Evolutionary conservation across 2,888 invertebrate genomes (phyloP).

Genomic region (Hydriomena furcata): DNA sequence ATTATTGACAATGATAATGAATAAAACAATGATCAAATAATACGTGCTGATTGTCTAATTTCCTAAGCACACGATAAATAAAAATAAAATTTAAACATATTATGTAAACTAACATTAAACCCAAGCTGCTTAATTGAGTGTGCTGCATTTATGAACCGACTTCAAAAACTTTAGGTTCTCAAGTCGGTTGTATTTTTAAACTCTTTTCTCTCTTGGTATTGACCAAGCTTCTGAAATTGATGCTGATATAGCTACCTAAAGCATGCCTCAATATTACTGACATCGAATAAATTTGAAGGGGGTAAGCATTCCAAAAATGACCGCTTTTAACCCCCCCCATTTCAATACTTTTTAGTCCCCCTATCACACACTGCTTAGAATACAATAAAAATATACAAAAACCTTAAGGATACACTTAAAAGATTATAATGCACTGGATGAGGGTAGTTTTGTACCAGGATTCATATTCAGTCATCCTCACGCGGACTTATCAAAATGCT

Average conservation of each 20-base stretch:
- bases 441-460: slow-evolving; percentile 75
- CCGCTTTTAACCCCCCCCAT: slow-evolving; percentile 16
- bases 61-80: slow-evolving; percentile 26
- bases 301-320: neutral
- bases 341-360: slow-evolving; percentile 29
- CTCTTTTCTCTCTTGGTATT: too few species aligned
- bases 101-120: slow-evolving; percentile 4
- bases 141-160: too few species aligned
- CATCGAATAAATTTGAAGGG: neutral
- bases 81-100: slow-evolving; percentile 24
- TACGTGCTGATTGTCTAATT: slow-evolving; percentile 31
- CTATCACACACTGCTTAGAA: slow-evolving; percentile 2
- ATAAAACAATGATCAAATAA: slow-evolving; percentile 27
- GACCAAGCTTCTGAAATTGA: too few species aligned
- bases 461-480: slow-evolving; percentile 60
- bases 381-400: slow-evolving; percentile 69
- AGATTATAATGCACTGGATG: slow-evolving; percentile 73
- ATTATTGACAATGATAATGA: slow-evolving; percentile 25
- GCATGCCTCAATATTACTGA: too few species aligned
- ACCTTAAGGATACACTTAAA: slow-evolving; percentile 67
- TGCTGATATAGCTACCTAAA: too few species aligned
- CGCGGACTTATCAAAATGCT: slow-evolving; percentile 65
- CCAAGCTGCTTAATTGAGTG: slow-evolving; percentile 30
- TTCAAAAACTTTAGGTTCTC: too few species aligned
- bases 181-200: too few species aligned